A percentile compares a stretch with the other conserved stretches of the same genome.
Conservation (phyloP, 92 coral and sea anemone genomes). For the Montipora capitata region DNA sequence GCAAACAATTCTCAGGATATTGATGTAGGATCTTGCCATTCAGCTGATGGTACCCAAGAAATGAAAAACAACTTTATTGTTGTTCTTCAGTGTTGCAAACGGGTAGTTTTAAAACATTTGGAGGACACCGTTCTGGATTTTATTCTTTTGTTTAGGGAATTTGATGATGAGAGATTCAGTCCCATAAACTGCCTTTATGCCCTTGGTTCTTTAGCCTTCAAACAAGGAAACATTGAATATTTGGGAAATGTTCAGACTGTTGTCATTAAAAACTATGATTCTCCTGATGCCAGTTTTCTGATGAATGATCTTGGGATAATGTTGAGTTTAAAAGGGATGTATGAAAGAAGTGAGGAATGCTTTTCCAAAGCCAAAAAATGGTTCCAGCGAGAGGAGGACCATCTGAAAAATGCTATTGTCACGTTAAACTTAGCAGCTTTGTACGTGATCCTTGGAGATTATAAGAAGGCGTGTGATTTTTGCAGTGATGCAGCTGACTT, state of each 20-base stretch:
- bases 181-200: not conserved
- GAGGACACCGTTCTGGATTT: not conserved
- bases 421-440: slow-evolving; percentile 15
- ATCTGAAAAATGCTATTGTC: slow-evolving; percentile 12
- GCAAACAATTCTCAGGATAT: not conserved
- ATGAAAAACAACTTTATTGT: not conserved
- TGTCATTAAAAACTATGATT: not conserved
- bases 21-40: not conserved
- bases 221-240: not conserved
- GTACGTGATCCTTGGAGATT: not conserved
- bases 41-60: not conserved
- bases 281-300: not conserved
- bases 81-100: not conserved
- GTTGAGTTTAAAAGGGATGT: not conserved
- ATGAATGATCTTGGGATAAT: slow-evolving; percentile 35
- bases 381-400: slow-evolving; percentile 21
- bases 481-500: slow-evolving; percentile 6
- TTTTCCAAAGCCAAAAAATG: not conserved
- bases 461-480: not conserved
- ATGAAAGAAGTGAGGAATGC: slow-evolving; percentile 4
- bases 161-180: not conserved
- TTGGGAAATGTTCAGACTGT: slow-evolving; percentile 7
- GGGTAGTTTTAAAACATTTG: not conserved
- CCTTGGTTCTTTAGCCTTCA: not conserved
- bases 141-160: not conserved